Conservation (phyloP, 2,113 vertebrate species). For the Anthoscopus minutus region DNA sequence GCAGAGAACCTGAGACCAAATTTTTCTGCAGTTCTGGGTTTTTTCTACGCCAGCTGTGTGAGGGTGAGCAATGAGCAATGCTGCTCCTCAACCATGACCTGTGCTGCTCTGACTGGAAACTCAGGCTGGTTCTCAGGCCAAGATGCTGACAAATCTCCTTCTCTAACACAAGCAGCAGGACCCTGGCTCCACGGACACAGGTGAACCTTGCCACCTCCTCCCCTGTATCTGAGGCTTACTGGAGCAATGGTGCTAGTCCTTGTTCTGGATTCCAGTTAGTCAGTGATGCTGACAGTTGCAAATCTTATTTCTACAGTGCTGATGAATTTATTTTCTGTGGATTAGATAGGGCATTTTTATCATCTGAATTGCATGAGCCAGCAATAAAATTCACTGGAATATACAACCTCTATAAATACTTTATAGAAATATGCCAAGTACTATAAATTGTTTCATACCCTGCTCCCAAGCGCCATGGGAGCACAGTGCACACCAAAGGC, state of each 20-base stretch:
- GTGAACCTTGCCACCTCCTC: neutral
- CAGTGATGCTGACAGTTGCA: accelerated
- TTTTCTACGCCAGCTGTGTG: accelerated
- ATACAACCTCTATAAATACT: neutral
- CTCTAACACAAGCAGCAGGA: neutral
- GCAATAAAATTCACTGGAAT: neutral
- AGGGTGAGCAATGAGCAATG: neutral
- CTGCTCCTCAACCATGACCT: accelerated
- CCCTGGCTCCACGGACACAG: accelerated
- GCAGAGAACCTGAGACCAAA: neutral
- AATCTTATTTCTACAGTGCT: neutral
- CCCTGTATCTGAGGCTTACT: neutral
- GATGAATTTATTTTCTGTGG: neutral
- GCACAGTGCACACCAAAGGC: neutral
- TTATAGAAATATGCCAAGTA: neutral
- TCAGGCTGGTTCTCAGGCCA: neutral
- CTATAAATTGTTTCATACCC: neutral
- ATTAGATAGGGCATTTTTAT: neutral
- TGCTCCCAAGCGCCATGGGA: neutral
- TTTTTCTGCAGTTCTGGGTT: neutral
- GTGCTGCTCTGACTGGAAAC: neutral
- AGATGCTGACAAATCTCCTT: neutral
- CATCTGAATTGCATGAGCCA: neutral
- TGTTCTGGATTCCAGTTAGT: neutral
- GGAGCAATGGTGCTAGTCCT: neutral